Conservation (phyloP, 2,888 invertebrate genomes). For the Miltochrista miniata region DNA sequence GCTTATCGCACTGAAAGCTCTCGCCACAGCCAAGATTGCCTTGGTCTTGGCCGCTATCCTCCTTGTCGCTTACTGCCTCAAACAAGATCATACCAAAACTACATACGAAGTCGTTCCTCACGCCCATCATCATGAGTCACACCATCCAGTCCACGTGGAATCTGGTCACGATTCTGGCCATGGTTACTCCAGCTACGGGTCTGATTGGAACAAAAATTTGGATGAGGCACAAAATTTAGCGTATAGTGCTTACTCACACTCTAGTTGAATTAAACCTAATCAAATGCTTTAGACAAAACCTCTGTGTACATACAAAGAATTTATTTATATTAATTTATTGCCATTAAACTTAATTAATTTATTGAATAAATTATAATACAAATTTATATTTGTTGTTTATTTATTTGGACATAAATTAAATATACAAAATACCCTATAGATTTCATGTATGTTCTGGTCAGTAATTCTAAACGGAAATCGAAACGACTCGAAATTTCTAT, state of each 20-base stretch:
- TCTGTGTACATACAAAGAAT: slow-evolving; percentile 72
- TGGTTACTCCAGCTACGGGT: slow-evolving; percentile 64
- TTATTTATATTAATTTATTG: slow-evolving; percentile 74
- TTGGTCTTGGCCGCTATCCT: slow-evolving; percentile 89
- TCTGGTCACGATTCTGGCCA: slow-evolving; percentile 72
- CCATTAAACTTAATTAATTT: slow-evolving; percentile 65
- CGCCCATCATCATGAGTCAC: slow-evolving; percentile 82
- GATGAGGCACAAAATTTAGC: slow-evolving; percentile 88
- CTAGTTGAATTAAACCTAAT: slow-evolving; percentile 46
- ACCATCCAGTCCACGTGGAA: slow-evolving; percentile 85
- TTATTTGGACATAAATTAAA: neutral
- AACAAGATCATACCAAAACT: slow-evolving; percentile 73
- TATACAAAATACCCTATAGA: neutral
- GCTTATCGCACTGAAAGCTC: slow-evolving; percentile 91
- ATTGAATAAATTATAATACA: slow-evolving; percentile 51
- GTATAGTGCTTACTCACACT: slow-evolving; percentile 85
- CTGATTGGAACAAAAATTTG: slow-evolving; percentile 83
- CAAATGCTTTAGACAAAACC: slow-evolving; percentile 43
- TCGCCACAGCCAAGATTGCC: slow-evolving; percentile 92
- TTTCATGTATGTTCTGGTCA: slow-evolving; percentile 14
- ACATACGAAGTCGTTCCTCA: slow-evolving; percentile 77
- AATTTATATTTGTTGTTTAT: slow-evolving; percentile 41
- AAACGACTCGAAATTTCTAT: slow-evolving; percentile 16
- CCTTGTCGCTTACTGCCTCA: slow-evolving; percentile 73
- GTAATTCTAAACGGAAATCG: slow-evolving; percentile 20